Evolutionary conservation across 2,113 vertebrate species (phyloP).

Genomic region (Albula goreensis): DNA sequence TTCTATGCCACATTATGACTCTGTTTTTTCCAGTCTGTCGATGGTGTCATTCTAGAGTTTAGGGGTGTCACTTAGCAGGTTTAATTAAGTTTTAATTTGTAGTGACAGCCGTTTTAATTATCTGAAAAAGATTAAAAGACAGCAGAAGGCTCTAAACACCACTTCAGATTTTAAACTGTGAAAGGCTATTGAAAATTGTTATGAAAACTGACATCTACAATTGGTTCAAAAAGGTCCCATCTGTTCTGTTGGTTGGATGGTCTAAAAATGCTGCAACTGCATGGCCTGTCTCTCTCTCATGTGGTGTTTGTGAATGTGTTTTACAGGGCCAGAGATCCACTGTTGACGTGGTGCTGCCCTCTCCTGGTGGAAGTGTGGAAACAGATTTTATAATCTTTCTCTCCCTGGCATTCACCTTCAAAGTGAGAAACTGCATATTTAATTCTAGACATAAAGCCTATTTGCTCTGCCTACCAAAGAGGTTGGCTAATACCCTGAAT

Average conservation of each 20-base stretch:
- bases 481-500: neutral
- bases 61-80: neutral
- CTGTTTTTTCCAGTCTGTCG: neutral
- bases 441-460: neutral
- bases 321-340: slow-evolving; percentile 46
- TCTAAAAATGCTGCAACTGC: neutral
- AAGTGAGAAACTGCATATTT: slow-evolving; percentile 34
- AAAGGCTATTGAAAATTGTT: neutral
- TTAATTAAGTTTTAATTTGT: neutral
- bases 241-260: neutral
- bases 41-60: neutral
- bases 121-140: neutral
- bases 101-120: neutral
- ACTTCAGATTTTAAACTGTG: neutral
- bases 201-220: neutral
- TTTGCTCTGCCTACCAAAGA: neutral
- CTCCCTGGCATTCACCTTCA: slow-evolving; percentile 46
- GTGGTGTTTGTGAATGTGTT: slow-evolving; percentile 32
- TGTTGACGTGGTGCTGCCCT: slow-evolving; percentile 57
- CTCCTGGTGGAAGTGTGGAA: slow-evolving; percentile 53
- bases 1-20: neutral
- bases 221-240: neutral
- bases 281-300: neutral
- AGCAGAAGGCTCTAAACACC: neutral
- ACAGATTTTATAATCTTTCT: slow-evolving; percentile 50